Conservation (phyloP, 2,113 vertebrate species). For the Hippocampus barbouri region DNA sequence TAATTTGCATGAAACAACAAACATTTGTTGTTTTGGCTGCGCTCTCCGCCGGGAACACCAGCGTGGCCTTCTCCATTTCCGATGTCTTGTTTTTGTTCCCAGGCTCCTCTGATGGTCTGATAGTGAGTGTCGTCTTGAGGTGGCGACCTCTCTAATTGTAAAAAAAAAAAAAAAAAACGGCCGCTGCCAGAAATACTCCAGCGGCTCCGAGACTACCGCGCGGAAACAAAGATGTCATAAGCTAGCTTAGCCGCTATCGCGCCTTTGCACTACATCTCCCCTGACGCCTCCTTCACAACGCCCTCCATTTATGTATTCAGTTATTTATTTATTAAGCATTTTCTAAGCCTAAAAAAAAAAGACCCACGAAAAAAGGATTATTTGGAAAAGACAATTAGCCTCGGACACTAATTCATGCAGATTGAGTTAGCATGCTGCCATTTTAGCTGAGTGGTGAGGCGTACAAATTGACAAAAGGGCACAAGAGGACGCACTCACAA, state of each 20-base stretch:
- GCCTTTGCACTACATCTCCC: conserved; percentile 8
- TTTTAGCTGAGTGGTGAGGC: background rate
- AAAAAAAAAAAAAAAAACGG: background rate
- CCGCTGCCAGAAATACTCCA: background rate
- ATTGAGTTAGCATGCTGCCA: background rate
- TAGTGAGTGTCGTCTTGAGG: background rate
- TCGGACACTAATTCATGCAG: background rate
- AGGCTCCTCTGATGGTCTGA: background rate
- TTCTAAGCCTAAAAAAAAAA: background rate
- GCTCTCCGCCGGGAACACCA: background rate
- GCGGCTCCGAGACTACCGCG: background rate
- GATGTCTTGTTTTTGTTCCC: background rate
- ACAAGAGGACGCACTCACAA: background rate
- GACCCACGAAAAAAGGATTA: background rate
- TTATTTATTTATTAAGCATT: conserved; percentile 1
- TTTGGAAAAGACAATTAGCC: conserved; percentile 7
- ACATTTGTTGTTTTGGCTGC: background rate
- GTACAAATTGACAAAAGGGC: background rate
- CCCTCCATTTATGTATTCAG: background rate
- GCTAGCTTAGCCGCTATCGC: conserved; percentile 12
- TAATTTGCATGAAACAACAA: background rate
- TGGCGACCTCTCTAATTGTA: background rate
- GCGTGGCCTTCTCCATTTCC: background rate
- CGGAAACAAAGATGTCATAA: conserved; percentile 12
- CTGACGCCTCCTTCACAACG: background rate